Base-by-base conservation (phyloP, 2,797 vertebrate genomes). In the Synanceia verrucosa region DNA sequence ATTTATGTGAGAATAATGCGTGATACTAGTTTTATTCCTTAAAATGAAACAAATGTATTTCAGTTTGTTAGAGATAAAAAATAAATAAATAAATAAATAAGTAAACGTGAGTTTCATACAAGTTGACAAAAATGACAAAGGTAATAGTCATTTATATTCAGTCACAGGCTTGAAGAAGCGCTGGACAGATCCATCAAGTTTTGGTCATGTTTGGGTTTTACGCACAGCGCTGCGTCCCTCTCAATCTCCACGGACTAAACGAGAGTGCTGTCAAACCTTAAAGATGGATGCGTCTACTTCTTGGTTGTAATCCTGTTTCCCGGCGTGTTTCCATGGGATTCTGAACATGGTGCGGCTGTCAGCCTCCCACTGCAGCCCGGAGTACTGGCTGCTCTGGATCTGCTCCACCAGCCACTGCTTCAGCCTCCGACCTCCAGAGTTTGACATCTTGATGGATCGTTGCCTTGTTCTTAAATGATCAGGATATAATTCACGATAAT, bases 221-320 rank as follows among this genome's bases (percentile, higher is more conserved):
- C 16, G 39, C 48, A 29, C 41, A 34, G 28, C 7, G 26, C 37
- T 50, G 18, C 18, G 28, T 51, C 16, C 18, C 6, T 34, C 31
- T 33, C 8, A 29, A 34, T 41, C 18, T 12, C 44, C 4, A n/a
- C 9, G 8, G 31, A 11, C 1, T 12, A 46, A 2, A 18, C 9
- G 1, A 31, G 16, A 56, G 19, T 9, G 34, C 4, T 26, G 18
- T 56, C 68, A 31, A 86, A 99, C 98, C 96, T 99, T 99, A 68
- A 99, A 99, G 57, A 99, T 99, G 0, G 97, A 99, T 1, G 98
- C 98, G 2, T 99, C 98, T 58, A 99, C 93, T 86, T 99, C 98
- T 89, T 99, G 98, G 81, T 99, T 99, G 80, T 99, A 99, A 76
- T 99, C 98, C 89, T 99, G 98, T 76, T 99, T 99, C 1, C 97